Percentiles rank a stretch among this genome's conserved stretches.
These are phyloP conservation scores for Tenthredo scrophulariae DNA, from an alignment of 2,888 invertebrate genomes.

Conservation along the genomic window DNA sequence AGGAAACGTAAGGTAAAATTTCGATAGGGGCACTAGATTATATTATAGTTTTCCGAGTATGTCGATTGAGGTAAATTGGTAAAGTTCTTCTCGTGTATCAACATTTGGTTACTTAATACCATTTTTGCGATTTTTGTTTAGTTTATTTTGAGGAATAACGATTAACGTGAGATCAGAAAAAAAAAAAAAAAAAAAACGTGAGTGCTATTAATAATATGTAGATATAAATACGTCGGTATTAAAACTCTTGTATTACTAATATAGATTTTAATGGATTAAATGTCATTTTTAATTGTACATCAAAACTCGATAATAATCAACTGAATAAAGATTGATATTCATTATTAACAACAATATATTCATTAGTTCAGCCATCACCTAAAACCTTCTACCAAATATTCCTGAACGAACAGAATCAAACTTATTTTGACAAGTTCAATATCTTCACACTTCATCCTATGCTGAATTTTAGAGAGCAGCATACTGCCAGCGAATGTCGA, in stretches of 20 bases:
- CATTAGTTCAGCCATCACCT: not conserved
- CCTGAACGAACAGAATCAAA: not conserved
- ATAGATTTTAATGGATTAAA: not conserved
- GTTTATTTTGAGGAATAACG: not conserved
- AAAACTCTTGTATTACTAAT: not conserved
- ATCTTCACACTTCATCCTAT: not conserved
- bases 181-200: not conserved
- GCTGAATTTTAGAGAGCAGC: not conserved
- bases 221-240: not conserved
- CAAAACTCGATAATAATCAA: conserved; percentile 16
- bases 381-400: not conserved
- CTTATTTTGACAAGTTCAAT: not conserved
- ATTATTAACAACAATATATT: not conserved
- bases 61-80: not conserved
- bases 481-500: not conserved
- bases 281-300: conserved; percentile 17
- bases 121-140: not conserved
- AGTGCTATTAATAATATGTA: not conserved
- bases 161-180: not conserved
- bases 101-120: not conserved
- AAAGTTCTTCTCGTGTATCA: not conserved
- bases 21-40: not conserved
- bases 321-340: conserved; percentile 28
- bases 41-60: not conserved
- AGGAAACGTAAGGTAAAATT: conserved; percentile 17